phyloP scores from a whole-genome alignment of 2,113 vertebrate genomes.

The Speoplatyrhinus poulsoni region DNA sequence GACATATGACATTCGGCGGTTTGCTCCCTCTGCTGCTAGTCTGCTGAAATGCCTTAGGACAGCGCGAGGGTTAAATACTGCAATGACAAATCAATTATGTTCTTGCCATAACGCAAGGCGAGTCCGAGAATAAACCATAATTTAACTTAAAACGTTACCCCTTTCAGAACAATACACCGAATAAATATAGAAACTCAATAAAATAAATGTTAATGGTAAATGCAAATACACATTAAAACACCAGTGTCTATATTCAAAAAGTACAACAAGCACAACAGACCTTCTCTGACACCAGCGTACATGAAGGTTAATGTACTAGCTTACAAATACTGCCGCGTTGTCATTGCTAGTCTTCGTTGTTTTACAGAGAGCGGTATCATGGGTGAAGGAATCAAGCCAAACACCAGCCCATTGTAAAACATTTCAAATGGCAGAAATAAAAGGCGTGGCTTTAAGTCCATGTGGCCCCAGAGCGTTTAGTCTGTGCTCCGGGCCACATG shows the following conservation, averaged over 20 bases:
- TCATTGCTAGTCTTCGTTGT: not conserved
- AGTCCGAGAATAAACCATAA: slow-evolving; percentile 26
- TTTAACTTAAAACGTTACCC: not conserved
- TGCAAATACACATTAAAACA: not conserved
- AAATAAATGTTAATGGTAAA: not conserved
- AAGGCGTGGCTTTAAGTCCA: slow-evolving; percentile 26
- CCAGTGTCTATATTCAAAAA: not conserved
- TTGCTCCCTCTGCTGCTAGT: no score
- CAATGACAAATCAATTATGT: not conserved
- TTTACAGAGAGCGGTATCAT: not conserved
- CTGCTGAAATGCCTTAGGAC: no score
- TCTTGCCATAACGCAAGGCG: not conserved
- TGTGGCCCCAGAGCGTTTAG: slow-evolving; percentile 25
- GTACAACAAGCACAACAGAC: not conserved
- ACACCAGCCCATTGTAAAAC: not conserved
- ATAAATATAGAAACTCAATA: not conserved
- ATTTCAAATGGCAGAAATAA: not conserved
- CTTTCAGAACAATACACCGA: slow-evolving; percentile 23
- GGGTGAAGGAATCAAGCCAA: no score
- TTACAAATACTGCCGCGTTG: not conserved
- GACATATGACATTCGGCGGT: no score
- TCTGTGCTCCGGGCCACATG: slow-evolving; percentile 52
- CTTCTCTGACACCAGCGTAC: not conserved
- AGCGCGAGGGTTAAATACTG: no score
- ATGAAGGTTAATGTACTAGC: not conserved